Base-by-base conservation (phyloP, 2,113 vertebrate genomes). In the Baryphthengus martii region DNA sequence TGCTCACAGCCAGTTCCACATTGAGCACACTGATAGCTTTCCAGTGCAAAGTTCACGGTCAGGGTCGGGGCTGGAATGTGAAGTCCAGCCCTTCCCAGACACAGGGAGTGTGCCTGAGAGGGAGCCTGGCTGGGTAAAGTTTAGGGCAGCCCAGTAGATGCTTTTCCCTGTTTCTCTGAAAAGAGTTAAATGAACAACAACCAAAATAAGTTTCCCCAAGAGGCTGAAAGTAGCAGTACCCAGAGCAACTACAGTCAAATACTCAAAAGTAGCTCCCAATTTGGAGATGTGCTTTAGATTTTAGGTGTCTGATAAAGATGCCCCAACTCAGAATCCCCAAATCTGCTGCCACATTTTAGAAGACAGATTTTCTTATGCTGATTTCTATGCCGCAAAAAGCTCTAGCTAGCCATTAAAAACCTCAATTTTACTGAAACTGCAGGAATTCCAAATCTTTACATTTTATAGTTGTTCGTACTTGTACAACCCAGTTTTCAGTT, bases 11-110 rank as follows among this genome's bases (percentile, higher is more conserved):
- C 93, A 83, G 62, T n/a, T 80, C 63, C 42, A 63, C 47, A 59
- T 4, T 1, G 10, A 58, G 74, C 83, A 75, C 4, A 3, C 85
- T 2, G 1, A 73, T 45, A 77, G 59, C 68, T 73, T 62, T 61
- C 8, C 75, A 71, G 49, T 59, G 78, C 85, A 72, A 81, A 89
- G 81, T 70, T 49, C 94, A 76, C 1, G 2, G 62, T 44, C 85
- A 90, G 82, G 74, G 93, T 76, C 29, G 2, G 71, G 63, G 67
- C 83, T 88, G 95, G 95, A 96, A 95, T 93, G 90, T 11, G 45
- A 76, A 93, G 45, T 42, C 61, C 76, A 74, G 80, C 77, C 63
- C 81, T 76, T 67, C 83, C 70, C 66, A 87, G 78, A 44, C 70
- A 37, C 66, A 23, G 52, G 84, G 49, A 84, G 37, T 0, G 1